Conservation (phyloP, 2,797 vertebrate genomes). For the Spea hammondii region DNA sequence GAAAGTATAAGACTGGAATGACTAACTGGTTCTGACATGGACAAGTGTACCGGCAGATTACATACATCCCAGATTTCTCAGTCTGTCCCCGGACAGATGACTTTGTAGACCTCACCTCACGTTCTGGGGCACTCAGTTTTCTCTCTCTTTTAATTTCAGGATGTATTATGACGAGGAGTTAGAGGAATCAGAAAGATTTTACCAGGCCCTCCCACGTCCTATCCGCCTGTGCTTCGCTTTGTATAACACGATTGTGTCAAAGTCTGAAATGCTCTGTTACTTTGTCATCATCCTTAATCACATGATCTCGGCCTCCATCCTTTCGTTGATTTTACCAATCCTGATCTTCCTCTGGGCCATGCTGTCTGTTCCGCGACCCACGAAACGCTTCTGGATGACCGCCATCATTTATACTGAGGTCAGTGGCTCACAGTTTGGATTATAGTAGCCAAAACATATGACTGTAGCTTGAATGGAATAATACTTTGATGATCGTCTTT, state of each 20-base stretch:
- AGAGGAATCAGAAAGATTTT: slow-evolving; percentile 67
- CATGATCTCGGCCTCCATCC: slow-evolving; percentile 68
- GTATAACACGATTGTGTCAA: slow-evolving; percentile 66
- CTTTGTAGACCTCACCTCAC: too few species aligned
- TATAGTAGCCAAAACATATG: too few species aligned
- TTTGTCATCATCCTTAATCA: slow-evolving; percentile 75
- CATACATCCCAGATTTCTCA: too few species aligned
- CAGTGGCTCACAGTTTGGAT: background rate
- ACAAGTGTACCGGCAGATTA: too few species aligned
- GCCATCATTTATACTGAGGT: slow-evolving; percentile 80
- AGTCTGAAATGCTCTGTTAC: slow-evolving; percentile 74
- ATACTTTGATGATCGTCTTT: too few species aligned
- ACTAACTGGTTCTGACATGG: too few species aligned
- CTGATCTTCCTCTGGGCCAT: slow-evolving; percentile 76
- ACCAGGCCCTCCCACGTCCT: slow-evolving; percentile 56
- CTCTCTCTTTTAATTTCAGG: slow-evolving; percentile 50
- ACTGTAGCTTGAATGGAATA: too few species aligned
- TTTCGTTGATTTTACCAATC: slow-evolving; percentile 69
- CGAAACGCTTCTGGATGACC: slow-evolving; percentile 74
- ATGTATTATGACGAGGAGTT: slow-evolving; percentile 69
- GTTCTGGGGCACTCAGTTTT: background rate
- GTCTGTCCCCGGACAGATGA: too few species aligned
- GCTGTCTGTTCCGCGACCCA: slow-evolving; percentile 73
- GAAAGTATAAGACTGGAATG: too few species aligned
- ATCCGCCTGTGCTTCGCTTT: slow-evolving; percentile 70